Evolutionary conservation across 1,140 invertebrate species (phyloP), one percentile per base, ranked within the genome.

Genomic region (Drosophila rhopaloa): DNA sequence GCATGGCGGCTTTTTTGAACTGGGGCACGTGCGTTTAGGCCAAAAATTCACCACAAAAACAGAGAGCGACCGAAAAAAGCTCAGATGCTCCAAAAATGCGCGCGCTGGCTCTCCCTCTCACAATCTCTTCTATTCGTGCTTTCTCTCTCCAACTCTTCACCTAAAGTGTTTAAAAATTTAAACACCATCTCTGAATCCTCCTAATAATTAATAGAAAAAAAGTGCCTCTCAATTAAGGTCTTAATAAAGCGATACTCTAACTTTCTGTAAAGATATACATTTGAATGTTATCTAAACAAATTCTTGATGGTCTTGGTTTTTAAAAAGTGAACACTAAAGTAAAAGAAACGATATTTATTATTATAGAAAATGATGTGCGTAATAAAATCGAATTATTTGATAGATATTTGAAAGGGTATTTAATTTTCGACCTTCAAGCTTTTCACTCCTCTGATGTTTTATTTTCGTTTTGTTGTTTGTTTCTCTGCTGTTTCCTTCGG

Each of bases 21-120:
- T 83, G 84, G 83, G 70, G 88, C 83, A 86, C 83, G 83, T 86
- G 83, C 86, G 76, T 77, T 58, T 60, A 51, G 10, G 32, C 24
- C 73, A 56, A 63, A 72, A 82, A 89, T 67, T 86, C 83, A 86
- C 83, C 83, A 86, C 83, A 86, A 86, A 88, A 86, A 86, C 82
- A 86, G 84, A 86, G 76, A 86, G 44, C 48, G 50, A 44, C 54
- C 56, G 16, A 57, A 56, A 72, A 86, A 88, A 88, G 71, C 83
- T 85, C 56, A 14, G 40, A 43, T 48, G 44, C 35, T 74, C 50
- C 9, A 40, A 66, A 48, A 75, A 48, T 63, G 44, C 72, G 55
- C 58, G 57, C 66, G 59, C 75, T 47, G 38, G 19, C 79, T 63
- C 48, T 71, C 58, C 44, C 70, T 48, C 46, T 8, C n/a, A 24